These are phyloP conservation scores for rabbit (Oryctolagus cuniculus) DNA, from an alignment of 2,113 vertebrate species.

Conservation along the genomic window DNA sequence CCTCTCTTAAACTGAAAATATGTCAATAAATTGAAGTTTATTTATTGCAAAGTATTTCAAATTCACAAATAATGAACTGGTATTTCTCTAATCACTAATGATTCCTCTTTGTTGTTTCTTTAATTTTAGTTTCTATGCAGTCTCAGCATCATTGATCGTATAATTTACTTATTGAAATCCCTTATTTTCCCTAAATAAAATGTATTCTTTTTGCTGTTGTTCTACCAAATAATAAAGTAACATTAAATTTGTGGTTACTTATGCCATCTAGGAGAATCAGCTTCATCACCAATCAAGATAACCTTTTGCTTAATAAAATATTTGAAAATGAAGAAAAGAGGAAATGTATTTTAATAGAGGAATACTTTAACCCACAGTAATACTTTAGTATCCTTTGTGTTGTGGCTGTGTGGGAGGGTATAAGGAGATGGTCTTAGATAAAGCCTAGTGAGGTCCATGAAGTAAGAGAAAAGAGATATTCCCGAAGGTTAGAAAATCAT, in stretches of 20 bases:
- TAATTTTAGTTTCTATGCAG: neutral
- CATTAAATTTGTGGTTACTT: neutral
- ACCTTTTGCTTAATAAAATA: slow-evolving; percentile 2
- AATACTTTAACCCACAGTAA: neutral
- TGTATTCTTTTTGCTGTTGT: neutral
- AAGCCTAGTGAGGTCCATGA: neutral
- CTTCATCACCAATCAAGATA: neutral
- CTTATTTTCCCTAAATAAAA: neutral
- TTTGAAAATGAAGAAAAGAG: slow-evolving; percentile 13
- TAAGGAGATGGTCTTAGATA: neutral
- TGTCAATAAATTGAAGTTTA: slow-evolving; percentile 19
- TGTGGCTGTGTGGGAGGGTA: neutral
- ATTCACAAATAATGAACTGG: neutral
- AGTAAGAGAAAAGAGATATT: neutral
- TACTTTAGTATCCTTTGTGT: neutral
- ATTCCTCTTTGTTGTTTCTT: neutral
- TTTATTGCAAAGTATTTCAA: slow-evolving; percentile 44
- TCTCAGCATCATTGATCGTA: neutral
- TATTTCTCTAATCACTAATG: neutral
- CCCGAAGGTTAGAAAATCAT: neutral
- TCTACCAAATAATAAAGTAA: neutral
- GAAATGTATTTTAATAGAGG: slow-evolving; percentile 14
- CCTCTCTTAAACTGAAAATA: slow-evolving; percentile 23
- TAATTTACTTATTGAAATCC: neutral
- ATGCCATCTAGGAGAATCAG: neutral